Conservation (phyloP, 1,140 invertebrate genomes). For the Drosophila punjabiensis region DNA sequence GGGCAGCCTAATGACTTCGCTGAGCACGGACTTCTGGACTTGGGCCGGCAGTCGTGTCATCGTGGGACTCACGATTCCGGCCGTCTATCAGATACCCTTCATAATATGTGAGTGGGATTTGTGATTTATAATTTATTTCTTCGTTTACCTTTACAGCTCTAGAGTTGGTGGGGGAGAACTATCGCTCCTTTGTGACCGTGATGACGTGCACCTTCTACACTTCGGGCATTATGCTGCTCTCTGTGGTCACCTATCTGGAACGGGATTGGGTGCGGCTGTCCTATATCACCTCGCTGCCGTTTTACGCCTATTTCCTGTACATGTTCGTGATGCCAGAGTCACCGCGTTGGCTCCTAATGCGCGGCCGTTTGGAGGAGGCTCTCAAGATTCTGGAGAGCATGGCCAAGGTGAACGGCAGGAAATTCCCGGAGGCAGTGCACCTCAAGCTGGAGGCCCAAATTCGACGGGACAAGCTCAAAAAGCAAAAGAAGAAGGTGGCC, state of each 20-base stretch:
- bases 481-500: slow-evolving; percentile 87
- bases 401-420: slow-evolving; percentile 91
- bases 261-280: slow-evolving; percentile 93
- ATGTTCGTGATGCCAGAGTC: slow-evolving; percentile 95
- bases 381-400: slow-evolving; percentile 91
- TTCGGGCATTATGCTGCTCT: slow-evolving; percentile 92
- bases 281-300: slow-evolving; percentile 93
- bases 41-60: slow-evolving; percentile 92
- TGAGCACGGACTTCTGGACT: slow-evolving; percentile 91
- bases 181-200: slow-evolving; percentile 95
- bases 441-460: slow-evolving; percentile 89
- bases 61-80: slow-evolving; percentile 95
- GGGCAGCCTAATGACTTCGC: slow-evolving; percentile 92
- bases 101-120: slow-evolving; percentile 91
- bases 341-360: slow-evolving; percentile 93
- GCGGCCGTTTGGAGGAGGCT: slow-evolving; percentile 92
- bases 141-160: slow-evolving; percentile 88
- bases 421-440: slow-evolving; percentile 90
- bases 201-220: slow-evolving; percentile 96
- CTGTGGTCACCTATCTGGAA: slow-evolving; percentile 93
- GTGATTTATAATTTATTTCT: background rate
- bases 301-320: slow-evolving; percentile 93
- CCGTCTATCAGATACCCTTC: slow-evolving; percentile 97
- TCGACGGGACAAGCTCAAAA: slow-evolving; percentile 85
- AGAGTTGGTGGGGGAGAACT: slow-evolving; percentile 95